These are phyloP conservation scores for Alectoris magna DNA, from an alignment of 2,797 vertebrate species.

Conservation along the genomic window DNA sequence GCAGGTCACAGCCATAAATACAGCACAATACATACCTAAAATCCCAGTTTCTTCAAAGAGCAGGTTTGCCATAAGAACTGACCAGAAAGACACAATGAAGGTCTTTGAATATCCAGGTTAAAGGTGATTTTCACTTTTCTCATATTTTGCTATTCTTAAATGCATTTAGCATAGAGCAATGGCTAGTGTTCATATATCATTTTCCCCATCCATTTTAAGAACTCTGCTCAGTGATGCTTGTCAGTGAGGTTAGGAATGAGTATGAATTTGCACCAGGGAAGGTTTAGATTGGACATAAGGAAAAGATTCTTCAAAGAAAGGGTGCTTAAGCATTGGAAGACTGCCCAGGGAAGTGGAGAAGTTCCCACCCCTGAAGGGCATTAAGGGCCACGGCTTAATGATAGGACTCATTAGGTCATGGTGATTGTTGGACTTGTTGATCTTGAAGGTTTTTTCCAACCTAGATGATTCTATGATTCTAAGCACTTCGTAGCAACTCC, in stretches of 20 bases:
- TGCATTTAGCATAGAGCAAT: accelerated
- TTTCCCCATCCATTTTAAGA: background rate
- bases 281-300: background rate
- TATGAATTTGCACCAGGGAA: background rate
- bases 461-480: background rate
- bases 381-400: background rate
- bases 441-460: background rate
- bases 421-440: background rate
- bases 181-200: background rate
- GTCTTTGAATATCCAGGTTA: background rate
- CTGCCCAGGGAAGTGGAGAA: background rate
- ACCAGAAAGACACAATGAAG: background rate
- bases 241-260: background rate
- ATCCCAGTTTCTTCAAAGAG: background rate
- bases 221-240: accelerated
- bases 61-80: background rate
- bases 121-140: background rate
- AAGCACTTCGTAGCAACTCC: accelerated
- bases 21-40: background rate
- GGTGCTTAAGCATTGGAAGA: background rate
- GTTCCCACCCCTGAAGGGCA: background rate
- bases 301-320: background rate
- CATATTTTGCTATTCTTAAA: background rate
- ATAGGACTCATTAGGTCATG: background rate
- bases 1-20: background rate